Evolutionary conservation across 64 coral and sea anemone genomes (phyloP), one percentile per base, ranked within the genome.

Genomic region (Montipora capricornis): DNA sequence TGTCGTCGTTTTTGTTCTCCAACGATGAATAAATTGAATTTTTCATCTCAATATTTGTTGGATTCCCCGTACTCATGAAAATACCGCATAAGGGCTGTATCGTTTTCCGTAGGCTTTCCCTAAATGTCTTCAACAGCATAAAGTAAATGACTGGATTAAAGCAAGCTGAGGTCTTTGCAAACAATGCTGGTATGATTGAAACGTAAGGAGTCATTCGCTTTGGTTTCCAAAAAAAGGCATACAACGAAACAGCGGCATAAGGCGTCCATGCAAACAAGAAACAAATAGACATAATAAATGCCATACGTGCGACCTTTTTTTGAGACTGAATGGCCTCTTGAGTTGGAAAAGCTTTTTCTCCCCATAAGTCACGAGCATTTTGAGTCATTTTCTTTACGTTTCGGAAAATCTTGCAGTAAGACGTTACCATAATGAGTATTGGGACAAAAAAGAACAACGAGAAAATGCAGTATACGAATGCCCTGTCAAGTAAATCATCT

Each of bases 81-180:
- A 45, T 19, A 5, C 46, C 44, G 15, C 82, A 71, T 4, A 84
- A 84, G 47, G 58, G 6, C 61, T 60, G 24, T 15, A 86, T 8
- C 4, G 64, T 71, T 44, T 49, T 37, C 5, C 15, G 8, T 1
- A 86, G 10, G 44, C 82, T 86, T 2, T 73, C 64, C 10, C 82
- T 16, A 13, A 86, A 86, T 86, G 70, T 86, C n/a, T 51, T 70
- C 12, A 71, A 86, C 46, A 50, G 12, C 1, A 86, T 20, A 19
- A 86, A 86, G 46, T 86, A 86, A 86, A 86, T 73, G 20, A 86
- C 46, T 49, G 82, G 82, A 50, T 86, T 86, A 73, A 48, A 86
- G 20, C 82, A 86, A 19, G 66, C 1, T 4, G 82, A 15, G 5
- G 82, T 71, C 66, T 86, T 86, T 17, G 82, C 82, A 86, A 86